Conservation (phyloP, 2,113 vertebrate genomes). For the Acanthochromis polyacanthus region DNA sequence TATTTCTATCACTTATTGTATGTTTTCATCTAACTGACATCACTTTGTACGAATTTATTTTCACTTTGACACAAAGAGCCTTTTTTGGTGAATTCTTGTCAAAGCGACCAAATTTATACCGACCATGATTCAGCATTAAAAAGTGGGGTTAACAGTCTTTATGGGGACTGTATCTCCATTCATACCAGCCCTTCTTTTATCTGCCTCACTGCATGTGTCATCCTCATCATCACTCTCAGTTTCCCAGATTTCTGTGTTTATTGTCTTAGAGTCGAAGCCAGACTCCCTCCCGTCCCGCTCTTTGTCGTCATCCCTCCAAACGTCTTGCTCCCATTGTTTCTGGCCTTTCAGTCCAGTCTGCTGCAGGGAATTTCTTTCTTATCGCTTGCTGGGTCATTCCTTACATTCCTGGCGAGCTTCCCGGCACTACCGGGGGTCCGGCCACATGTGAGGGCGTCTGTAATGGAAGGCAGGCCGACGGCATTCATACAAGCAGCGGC, state of each 20-base stretch:
- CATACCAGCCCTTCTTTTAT: constrained; percentile 23
- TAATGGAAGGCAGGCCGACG: constrained; percentile 70
- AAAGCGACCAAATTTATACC: too few relatives aligned
- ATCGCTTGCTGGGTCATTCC: constrained; percentile 81
- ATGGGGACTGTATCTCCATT: constrained; percentile 4
- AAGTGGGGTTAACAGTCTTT: too few relatives aligned
- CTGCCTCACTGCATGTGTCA: constrained; percentile 46
- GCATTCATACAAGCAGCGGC: constrained; percentile 46
- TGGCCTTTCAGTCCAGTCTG: constrained; percentile 59
- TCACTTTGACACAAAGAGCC: too few relatives aligned
- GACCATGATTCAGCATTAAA: too few relatives aligned
- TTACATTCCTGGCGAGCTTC: constrained; percentile 78
- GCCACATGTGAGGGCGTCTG: constrained; percentile 66
- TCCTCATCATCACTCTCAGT: constrained; percentile 40
- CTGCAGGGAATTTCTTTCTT: constrained; percentile 82
- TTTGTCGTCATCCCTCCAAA: constrained; percentile 69
- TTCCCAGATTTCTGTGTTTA: constrained; percentile 50
- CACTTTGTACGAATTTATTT: too few relatives aligned
- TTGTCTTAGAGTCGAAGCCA: constrained; percentile 57
- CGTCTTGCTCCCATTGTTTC: constrained; percentile 64
- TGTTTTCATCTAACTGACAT: too few relatives aligned
- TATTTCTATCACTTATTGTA: too few relatives aligned
- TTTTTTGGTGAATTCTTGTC: too few relatives aligned
- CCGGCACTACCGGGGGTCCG: constrained; percentile 67
- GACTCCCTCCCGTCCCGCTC: constrained; percentile 35